A percentile compares a stretch with the other conserved stretches of the same genome.
phyloP scores from a whole-genome alignment of 2,797 vertebrate genomes.

The Percopsis omiscomaycus region DNA sequence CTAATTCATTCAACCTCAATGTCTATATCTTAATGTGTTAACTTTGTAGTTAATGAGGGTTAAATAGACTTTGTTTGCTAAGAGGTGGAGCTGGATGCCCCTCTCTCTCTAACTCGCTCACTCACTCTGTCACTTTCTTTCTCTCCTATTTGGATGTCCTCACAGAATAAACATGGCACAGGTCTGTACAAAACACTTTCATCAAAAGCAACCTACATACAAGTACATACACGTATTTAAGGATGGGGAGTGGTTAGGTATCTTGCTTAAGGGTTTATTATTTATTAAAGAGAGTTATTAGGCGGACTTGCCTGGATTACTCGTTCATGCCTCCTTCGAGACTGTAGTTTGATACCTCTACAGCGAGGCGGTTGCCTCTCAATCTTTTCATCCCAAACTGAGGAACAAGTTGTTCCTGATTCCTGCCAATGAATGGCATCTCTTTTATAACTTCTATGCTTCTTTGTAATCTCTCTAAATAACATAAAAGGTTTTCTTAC shows the following conservation, averaged over 20 bases:
- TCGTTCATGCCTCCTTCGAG: conserved; percentile 48
- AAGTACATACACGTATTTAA: conserved; percentile 49
- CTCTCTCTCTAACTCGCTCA: background rate
- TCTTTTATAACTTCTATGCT: conserved; percentile 32
- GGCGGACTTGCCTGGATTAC: conserved; percentile 15
- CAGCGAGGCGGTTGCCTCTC: background rate
- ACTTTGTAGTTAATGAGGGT: conserved; percentile 47
- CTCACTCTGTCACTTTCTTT: conserved; percentile 2
- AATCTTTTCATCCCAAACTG: conserved; percentile 10
- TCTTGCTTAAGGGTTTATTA: no score
- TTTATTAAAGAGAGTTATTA: no score
- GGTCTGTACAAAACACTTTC: no score
- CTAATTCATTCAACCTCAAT: conserved; percentile 6
- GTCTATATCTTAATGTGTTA: conserved; percentile 26
- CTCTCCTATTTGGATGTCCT: conserved; percentile 8
- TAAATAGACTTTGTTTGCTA: conserved; percentile 42
- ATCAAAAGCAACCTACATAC: conserved; percentile 34
- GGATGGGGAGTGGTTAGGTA: conserved; percentile 2
- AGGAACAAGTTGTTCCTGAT: conserved; percentile 26
- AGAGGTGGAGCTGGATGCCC: conserved; percentile 26
- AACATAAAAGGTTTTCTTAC: conserved; percentile 3
- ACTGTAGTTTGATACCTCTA: conserved; percentile 40
- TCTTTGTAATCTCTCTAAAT: conserved; percentile 29
- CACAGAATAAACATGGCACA: no score
- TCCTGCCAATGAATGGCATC: conserved; percentile 26